These are phyloP conservation scores for Calliphora vomitoria DNA, from an alignment of 2,888 invertebrate genomes.

Conservation along the genomic window DNA sequence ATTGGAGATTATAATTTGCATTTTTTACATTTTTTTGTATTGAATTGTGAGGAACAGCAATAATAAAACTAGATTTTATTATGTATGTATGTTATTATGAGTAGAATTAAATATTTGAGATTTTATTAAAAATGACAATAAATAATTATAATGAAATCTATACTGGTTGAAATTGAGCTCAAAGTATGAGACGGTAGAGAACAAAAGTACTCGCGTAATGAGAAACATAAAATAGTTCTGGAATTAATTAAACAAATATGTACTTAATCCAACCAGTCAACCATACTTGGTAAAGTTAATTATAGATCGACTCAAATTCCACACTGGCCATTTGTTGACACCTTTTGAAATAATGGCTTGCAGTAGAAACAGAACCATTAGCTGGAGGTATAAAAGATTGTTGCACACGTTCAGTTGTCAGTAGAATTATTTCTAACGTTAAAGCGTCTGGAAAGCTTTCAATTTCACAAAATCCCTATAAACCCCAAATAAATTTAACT, in stretches of 20 bases:
- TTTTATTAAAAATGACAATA: constrained; percentile 2
- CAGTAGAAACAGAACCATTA: constrained; percentile 24
- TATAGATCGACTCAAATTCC: constrained; percentile 6
- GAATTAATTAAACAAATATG: constrained; percentile 43
- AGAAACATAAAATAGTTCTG: constrained; percentile 54
- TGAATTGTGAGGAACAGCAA: background rate
- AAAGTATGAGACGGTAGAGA: background rate
- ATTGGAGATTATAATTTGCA: constrained; percentile 40
- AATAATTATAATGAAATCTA: constrained; percentile 36
- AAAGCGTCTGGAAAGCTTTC: constrained; percentile 77
- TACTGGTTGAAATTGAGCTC: background rate
- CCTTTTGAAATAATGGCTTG: background rate
- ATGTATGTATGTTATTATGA: background rate
- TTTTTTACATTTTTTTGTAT: background rate
- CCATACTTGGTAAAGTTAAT: constrained; percentile 20
- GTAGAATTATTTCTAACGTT: constrained; percentile 82
- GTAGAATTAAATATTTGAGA: constrained; percentile 21
- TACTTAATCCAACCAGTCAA: background rate
- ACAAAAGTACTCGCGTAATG: background rate
- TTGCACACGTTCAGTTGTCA: constrained; percentile 75
- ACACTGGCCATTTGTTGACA: constrained; percentile 21
- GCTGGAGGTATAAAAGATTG: constrained; percentile 79
- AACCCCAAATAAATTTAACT: constrained; percentile 50
- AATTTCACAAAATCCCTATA: constrained; percentile 59
- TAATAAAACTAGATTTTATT: constrained; percentile 32